Percentiles rank a stretch among this genome's conserved stretches.
phyloP scores from a whole-genome alignment of 2,113 vertebrate species.

The Salvelinus alpinus region DNA sequence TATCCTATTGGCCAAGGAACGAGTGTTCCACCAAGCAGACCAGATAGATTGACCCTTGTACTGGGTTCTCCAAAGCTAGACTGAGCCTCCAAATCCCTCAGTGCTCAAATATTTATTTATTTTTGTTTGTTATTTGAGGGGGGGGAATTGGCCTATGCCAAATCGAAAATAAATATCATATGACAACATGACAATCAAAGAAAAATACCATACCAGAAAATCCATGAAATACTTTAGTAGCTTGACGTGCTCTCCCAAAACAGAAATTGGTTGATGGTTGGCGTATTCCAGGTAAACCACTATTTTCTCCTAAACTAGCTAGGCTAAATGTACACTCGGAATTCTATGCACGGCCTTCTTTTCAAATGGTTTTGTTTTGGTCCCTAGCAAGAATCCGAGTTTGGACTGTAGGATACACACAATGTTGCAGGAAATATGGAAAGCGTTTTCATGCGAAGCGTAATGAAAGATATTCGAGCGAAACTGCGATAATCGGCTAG shows the following conservation, averaged over 20 bases:
- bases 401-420: background rate
- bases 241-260: background rate
- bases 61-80: too few species aligned
- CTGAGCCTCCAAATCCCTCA: too few species aligned
- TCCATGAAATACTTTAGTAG: slow-evolving; percentile 31
- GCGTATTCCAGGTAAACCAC: slow-evolving; percentile 1
- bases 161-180: background rate
- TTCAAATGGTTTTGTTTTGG: background rate
- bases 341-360: background rate
- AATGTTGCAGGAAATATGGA: slow-evolving; percentile 22
- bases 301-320: background rate
- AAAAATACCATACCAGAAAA: slow-evolving; percentile 45
- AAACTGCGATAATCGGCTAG: background rate
- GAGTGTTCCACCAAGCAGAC: too few species aligned
- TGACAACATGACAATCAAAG: background rate
- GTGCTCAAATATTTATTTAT: too few species aligned
- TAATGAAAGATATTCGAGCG: slow-evolving; percentile 4
- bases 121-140: too few species aligned
- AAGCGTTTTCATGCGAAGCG: slow-evolving; percentile 5
- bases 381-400: background rate
- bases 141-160: too few species aligned
- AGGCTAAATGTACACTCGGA: background rate
- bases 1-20: too few species aligned
- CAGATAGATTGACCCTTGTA: too few species aligned
- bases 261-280: background rate